A percentile compares a stretch with the other conserved stretches of the same genome.
These are phyloP conservation scores for Sialia sialis DNA, from an alignment of 2,113 vertebrate species.

Conservation along the genomic window DNA sequence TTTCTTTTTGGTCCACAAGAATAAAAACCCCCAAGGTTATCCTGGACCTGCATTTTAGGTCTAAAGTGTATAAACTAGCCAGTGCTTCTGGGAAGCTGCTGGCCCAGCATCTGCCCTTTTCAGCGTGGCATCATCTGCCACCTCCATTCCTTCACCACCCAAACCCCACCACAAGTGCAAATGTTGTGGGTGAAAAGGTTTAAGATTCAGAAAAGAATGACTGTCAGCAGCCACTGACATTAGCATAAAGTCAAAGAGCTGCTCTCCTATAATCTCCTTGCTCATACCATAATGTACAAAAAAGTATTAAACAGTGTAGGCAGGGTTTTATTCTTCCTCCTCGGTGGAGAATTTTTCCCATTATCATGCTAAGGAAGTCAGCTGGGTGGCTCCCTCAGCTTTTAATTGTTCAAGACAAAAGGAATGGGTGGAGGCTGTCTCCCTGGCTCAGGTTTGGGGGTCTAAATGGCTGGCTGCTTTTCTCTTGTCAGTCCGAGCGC, in stretches of 20 bases:
- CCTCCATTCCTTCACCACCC: slow-evolving; percentile 7
- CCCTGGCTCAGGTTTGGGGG: no score
- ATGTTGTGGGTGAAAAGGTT: slow-evolving; percentile 22
- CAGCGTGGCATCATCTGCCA: background rate
- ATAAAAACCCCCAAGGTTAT: background rate
- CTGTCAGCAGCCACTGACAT: slow-evolving; percentile 20
- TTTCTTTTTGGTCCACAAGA: background rate
- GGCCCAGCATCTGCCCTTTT: background rate
- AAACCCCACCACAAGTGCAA: background rate
- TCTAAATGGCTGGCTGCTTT: no score
- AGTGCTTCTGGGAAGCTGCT: background rate
- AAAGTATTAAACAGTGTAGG: background rate
- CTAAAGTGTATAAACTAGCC: background rate
- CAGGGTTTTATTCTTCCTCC: no score
- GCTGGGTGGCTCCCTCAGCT: no score
- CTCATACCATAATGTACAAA: background rate
- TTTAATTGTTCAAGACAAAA: no score
- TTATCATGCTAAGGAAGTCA: no score
- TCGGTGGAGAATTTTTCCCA: no score
- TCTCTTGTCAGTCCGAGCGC: no score
- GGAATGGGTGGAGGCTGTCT: no score
- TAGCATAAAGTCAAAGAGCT: slow-evolving; percentile 31
- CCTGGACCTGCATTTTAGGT: background rate
- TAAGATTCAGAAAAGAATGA: slow-evolving; percentile 51
- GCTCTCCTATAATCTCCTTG: background rate